Conservation (phyloP, 2,113 vertebrate species). For the Otolemur garnettii region DNA sequence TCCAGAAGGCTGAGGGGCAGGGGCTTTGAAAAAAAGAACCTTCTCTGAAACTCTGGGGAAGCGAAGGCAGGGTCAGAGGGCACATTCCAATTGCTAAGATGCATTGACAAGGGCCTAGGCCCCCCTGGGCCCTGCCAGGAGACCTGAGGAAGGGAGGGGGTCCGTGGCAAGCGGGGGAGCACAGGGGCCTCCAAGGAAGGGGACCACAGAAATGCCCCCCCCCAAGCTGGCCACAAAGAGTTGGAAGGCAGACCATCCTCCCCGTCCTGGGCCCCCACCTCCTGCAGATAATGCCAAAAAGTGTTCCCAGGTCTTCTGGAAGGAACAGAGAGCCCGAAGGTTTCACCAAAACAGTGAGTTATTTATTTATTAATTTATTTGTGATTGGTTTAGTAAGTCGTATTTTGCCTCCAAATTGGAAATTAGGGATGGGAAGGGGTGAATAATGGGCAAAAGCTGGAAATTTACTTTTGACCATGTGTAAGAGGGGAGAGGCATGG, state of each 20-base stretch:
- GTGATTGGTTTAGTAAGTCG: background rate
- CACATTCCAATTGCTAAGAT: conserved; percentile 82
- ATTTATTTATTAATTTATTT: too few species aligned
- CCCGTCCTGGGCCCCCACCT: background rate
- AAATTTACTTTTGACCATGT: background rate
- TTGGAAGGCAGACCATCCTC: background rate
- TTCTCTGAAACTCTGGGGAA: conserved; percentile 73
- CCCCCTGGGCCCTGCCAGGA: conserved; percentile 43
- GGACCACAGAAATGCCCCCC: background rate
- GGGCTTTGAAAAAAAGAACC: conserved; percentile 71
- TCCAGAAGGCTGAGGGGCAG: conserved; percentile 76
- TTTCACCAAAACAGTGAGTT: background rate
- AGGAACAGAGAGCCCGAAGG: background rate
- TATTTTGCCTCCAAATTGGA: background rate
- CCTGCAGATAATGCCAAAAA: conserved; percentile 22
- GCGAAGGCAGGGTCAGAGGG: conserved; percentile 78
- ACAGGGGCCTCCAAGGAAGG: background rate
- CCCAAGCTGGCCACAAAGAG: conserved; percentile 51
- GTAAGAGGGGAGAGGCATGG: background rate
- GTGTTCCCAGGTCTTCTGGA: conserved; percentile 47
- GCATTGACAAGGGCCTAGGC: conserved; percentile 74
- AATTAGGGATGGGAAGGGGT: background rate
- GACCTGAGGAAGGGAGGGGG: conserved; percentile 53
- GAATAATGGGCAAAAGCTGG: background rate
- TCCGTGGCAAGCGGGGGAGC: background rate